Percentiles rank a stretch among this genome's conserved stretches.
Conservation (phyloP, 2,888 invertebrate genomes). For the Ommatoiulus sabulosus region DNA sequence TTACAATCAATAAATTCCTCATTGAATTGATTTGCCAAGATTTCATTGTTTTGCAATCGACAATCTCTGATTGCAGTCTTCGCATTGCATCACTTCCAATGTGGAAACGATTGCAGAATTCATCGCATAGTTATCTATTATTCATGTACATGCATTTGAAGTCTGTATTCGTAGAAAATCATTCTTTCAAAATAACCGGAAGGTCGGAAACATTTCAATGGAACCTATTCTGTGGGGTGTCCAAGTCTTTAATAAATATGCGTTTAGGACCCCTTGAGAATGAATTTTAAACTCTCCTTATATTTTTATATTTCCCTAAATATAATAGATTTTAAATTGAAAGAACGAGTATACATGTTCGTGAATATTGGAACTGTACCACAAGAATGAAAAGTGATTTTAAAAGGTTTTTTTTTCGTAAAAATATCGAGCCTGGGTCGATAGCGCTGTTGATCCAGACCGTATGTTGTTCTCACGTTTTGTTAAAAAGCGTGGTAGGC, state of each 20-base stretch:
- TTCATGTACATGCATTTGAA: too few species aligned
- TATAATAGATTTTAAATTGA: too few species aligned
- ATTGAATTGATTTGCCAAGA: neutral
- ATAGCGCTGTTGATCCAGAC: neutral
- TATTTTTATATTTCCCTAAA: too few species aligned
- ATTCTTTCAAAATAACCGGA: too few species aligned
- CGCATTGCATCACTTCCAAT: neutral
- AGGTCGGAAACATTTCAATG: too few species aligned
- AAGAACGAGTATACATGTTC: neutral
- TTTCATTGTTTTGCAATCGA: neutral
- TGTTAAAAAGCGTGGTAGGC: constrained; percentile 23
- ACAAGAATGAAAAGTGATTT: neutral
- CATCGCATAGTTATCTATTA: neutral
- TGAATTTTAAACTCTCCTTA: too few species aligned
- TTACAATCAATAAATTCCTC: neutral
- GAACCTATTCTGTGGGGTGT: too few species aligned
- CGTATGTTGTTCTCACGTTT: constrained; percentile 4
- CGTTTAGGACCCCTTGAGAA: too few species aligned
- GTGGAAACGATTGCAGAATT: neutral
- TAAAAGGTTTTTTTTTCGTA: neutral
- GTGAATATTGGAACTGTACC: neutral
- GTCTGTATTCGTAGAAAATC: too few species aligned
- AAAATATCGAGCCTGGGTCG: neutral
- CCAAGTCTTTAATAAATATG: too few species aligned
- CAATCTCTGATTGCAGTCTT: neutral